Evolutionary conservation across 2,797 vertebrate genomes (phyloP).

Genomic region (Trichosurus vulpecula): DNA sequence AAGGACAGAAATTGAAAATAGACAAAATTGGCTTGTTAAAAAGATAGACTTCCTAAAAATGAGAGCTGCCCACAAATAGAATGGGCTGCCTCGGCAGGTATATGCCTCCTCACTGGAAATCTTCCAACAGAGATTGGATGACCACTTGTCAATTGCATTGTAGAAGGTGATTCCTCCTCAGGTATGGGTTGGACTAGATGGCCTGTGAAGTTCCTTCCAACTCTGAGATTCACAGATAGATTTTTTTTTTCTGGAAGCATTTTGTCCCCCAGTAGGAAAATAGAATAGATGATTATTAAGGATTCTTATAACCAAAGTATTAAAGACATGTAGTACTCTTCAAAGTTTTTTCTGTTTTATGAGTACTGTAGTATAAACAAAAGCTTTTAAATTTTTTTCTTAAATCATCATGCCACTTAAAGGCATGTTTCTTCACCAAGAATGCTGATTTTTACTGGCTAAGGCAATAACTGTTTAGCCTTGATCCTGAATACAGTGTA

Average conservation of each 20-base stretch:
- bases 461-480: conserved; percentile 34
- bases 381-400: conserved; percentile 3
- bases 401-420: not conserved
- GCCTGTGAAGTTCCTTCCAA: not conserved
- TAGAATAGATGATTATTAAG: not conserved
- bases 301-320: conserved; percentile 19
- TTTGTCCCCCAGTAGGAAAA: conserved; percentile 8
- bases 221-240: not conserved
- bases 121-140: not conserved
- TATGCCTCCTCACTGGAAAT: not conserved
- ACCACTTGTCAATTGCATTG: not conserved
- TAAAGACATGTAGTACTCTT: not conserved
- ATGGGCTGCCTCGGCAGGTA: not conserved
- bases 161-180: not conserved
- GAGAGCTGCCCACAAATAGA: not conserved
- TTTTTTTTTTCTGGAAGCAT: not conserved
- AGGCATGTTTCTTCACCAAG: conserved; percentile 7
- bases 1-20: not conserved
- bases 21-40: not conserved
- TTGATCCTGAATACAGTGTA: conserved; percentile 18
- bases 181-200: not conserved
- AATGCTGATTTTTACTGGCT: conserved; percentile 1
- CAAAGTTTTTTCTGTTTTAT: not conserved
- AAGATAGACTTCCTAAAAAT: not conserved
- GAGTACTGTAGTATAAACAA: not conserved